Percentiles rank a stretch among this genome's conserved stretches.
phyloP scores from a whole-genome alignment of 2,888 invertebrate genomes.

The Callyntrura sp. region DNA sequence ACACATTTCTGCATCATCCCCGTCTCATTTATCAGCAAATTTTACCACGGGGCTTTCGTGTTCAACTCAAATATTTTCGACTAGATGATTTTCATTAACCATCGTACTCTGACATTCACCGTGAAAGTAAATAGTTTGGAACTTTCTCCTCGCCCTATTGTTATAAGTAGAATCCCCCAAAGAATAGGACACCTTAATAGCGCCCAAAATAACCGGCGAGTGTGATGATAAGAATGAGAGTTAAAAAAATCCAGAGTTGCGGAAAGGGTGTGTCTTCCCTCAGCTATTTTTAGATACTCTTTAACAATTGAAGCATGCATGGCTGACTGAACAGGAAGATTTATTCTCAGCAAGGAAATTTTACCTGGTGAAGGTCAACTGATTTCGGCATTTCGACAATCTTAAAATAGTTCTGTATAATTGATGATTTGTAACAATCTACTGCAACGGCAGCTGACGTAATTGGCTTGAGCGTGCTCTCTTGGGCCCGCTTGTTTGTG shows the following conservation, averaged over 20 bases:
- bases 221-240: too few species aligned
- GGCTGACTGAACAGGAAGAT: background rate
- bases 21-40: too few species aligned
- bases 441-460: background rate
- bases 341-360: background rate
- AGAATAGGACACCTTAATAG: too few species aligned
- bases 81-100: too few species aligned
- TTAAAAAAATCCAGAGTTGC: slow-evolving; percentile 53
- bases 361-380: slow-evolving; percentile 72
- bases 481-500: background rate
- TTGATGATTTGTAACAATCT: slow-evolving; percentile 21
- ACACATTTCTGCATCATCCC: too few species aligned
- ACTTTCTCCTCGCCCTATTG: too few species aligned
- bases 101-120: too few species aligned
- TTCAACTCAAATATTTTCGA: too few species aligned
- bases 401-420: slow-evolving; percentile 45
- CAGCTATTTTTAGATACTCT: slow-evolving; percentile 63
- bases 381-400: slow-evolving; percentile 19
- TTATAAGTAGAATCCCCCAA: too few species aligned
- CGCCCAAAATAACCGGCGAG: too few species aligned
- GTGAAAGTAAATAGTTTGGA: too few species aligned
- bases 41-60: too few species aligned
- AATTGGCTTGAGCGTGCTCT: background rate
- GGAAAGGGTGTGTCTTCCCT: slow-evolving; percentile 77
- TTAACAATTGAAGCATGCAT: slow-evolving; percentile 35